Evolutionary conservation across 2,797 vertebrate species (phyloP).

Genomic region (Cirrhinus molitorella): DNA sequence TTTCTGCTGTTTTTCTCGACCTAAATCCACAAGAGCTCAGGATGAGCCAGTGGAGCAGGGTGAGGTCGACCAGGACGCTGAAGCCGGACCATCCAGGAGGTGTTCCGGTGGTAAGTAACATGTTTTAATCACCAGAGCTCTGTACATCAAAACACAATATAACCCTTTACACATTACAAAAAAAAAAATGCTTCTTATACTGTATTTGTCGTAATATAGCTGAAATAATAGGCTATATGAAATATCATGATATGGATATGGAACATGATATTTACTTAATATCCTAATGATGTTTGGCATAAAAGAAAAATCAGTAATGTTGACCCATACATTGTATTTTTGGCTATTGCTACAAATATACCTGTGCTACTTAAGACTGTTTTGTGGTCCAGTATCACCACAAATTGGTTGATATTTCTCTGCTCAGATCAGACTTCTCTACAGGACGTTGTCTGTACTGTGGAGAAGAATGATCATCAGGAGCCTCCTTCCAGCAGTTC

Average conservation of each 20-base stretch:
- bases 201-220: not conserved
- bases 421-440: not conserved
- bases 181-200: not conserved
- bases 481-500: not conserved
- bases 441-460: not conserved
- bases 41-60: not conserved
- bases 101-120: not conserved
- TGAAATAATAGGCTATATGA: no score
- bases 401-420: not conserved
- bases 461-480: not conserved
- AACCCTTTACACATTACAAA: no score
- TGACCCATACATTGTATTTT: no score
- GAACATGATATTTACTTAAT: no score
- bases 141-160: not conserved
- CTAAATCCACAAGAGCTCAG: not conserved
- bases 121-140: not conserved
- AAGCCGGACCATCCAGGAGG: not conserved
- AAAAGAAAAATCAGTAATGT: no score
- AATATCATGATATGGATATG: not conserved
- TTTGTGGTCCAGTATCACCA: no score
- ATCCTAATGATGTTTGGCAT: no score
- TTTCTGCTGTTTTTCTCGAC: not conserved
- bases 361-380: no score
- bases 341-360: no score
- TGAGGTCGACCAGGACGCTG: not conserved